phyloP scores from a whole-genome alignment of 2,888 invertebrate genomes.

The Rhingia campestris region DNA sequence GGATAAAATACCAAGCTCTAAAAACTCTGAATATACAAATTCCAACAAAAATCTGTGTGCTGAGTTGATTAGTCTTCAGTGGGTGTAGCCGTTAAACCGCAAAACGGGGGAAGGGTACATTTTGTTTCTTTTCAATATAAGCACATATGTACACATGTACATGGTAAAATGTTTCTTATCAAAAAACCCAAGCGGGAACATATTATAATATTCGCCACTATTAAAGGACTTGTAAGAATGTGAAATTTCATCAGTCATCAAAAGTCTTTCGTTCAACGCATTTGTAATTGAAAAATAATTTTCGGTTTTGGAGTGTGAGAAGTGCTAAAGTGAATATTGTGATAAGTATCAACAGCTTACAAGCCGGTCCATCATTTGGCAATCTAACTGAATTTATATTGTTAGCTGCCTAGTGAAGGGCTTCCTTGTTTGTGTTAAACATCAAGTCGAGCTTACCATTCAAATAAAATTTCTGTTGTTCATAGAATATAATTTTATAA shows the following conservation, averaged over 20 bases:
- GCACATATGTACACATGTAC: neutral
- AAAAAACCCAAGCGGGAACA: slow-evolving; percentile 3
- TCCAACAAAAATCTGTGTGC: no score
- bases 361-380: slow-evolving; percentile 82
- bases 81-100: neutral
- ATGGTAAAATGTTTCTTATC: slow-evolving; percentile 31
- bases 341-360: slow-evolving; percentile 74
- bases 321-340: neutral
- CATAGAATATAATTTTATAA: no score
- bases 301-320: neutral
- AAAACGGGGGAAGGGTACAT: neutral
- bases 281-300: neutral
- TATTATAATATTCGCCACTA: slow-evolving; percentile 26
- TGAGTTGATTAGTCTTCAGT: neutral
- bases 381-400: slow-evolving; percentile 79
- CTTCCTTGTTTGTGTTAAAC: slow-evolving; percentile 80
- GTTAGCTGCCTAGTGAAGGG: slow-evolving; percentile 83
- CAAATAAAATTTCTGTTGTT: no score
- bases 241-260: slow-evolving; percentile 43
- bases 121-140: neutral
- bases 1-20: no score
- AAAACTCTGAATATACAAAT: no score
- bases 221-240: slow-evolving; percentile 50
- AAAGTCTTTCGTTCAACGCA: neutral
- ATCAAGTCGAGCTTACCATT: slow-evolving; percentile 11